Conservation (phyloP, 2,113 vertebrate genomes). For the Oreochromis tanganicae region DNA sequence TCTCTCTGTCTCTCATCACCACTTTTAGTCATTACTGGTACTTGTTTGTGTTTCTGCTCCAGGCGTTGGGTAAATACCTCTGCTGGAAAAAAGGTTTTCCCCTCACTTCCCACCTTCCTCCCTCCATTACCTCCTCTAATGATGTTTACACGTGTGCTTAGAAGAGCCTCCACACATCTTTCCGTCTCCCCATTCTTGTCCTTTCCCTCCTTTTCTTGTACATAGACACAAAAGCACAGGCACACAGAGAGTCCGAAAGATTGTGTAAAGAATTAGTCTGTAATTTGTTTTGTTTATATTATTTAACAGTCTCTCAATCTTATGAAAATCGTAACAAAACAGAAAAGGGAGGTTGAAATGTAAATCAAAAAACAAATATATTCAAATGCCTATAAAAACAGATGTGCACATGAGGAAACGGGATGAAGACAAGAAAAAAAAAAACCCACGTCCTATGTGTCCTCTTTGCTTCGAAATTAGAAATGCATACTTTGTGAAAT, state of each 20-base stretch:
- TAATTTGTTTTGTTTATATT: not conserved
- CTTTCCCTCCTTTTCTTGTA: not conserved
- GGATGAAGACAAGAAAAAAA: not conserved
- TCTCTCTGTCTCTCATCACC: not conserved
- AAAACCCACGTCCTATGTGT: not conserved
- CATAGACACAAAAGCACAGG: not conserved
- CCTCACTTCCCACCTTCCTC: constrained; percentile 37
- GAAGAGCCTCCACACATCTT: constrained; percentile 41
- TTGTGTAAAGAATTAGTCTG: not conserved
- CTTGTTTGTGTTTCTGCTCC: constrained; percentile 73
- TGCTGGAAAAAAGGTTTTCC: constrained; percentile 35
- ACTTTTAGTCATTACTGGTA: constrained; percentile 34
- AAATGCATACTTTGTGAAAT: not conserved
- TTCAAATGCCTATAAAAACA: not conserved
- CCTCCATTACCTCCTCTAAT: constrained; percentile 70
- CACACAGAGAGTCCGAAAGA: not conserved
- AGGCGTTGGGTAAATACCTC: constrained; percentile 69
- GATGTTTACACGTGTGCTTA: constrained; percentile 74
- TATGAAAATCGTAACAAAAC: not conserved
- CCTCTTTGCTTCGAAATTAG: not conserved
- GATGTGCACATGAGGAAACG: not conserved
- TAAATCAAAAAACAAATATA: not conserved
- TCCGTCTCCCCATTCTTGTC: not conserved
- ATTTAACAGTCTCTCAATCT: not conserved
- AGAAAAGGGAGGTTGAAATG: not conserved